Conservation (phyloP, 2,113 vertebrate species). For the Benitochromis conjunctus region DNA sequence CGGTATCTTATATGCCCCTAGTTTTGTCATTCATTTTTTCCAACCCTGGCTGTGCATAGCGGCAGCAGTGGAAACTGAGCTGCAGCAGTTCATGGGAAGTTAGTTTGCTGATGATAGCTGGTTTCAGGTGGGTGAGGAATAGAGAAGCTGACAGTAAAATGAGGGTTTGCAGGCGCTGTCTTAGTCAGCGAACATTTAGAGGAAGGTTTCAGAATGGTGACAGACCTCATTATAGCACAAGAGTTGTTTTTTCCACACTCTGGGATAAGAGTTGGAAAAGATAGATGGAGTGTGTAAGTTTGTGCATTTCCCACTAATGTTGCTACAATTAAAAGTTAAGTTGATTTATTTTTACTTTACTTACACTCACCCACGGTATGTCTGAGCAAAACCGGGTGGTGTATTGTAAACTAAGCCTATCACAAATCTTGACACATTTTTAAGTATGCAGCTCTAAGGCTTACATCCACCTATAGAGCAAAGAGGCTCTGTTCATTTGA, state of each 20-base stretch:
- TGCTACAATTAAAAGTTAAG: background rate
- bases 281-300: background rate
- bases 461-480: background rate
- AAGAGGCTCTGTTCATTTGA: background rate
- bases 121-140: background rate
- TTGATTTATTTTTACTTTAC: background rate
- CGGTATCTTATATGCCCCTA: background rate
- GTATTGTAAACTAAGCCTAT: background rate
- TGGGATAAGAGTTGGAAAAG: background rate
- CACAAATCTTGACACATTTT: background rate
- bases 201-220: background rate
- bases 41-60: background rate
- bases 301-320: background rate
- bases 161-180: background rate
- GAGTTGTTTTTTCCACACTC: fast-evolving
- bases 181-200: background rate
- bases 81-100: slow-evolving; percentile 43
- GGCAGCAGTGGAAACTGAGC: background rate
- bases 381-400: background rate
- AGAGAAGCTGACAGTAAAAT: slow-evolving; percentile 14
- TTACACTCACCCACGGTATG: fast-evolving
- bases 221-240: background rate
- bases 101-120: slow-evolving; percentile 47
- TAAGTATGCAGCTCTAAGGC: background rate
- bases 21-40: background rate